Evolutionary conservation across 1,140 invertebrate genomes (phyloP).

Genomic region (Glossosoma conforme): DNA sequence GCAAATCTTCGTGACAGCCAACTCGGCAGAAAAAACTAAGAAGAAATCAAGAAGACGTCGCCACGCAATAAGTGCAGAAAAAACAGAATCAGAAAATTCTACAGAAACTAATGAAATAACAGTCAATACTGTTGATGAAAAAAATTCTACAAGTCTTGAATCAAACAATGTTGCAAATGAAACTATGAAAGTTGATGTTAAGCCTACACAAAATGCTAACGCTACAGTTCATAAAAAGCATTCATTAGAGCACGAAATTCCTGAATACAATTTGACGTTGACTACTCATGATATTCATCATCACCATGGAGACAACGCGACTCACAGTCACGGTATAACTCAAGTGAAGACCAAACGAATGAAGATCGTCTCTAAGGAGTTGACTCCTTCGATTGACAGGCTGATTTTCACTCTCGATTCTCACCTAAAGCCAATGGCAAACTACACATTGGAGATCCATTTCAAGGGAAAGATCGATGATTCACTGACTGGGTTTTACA

Average conservation of each 20-base stretch:
- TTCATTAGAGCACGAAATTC: slow-evolving; percentile 5
- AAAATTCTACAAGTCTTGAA: slow-evolving; percentile 1
- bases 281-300: neutral
- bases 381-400: slow-evolving; percentile 19
- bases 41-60: no score
- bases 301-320: slow-evolving; percentile 24
- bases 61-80: neutral
- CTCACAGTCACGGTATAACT: slow-evolving; percentile 29
- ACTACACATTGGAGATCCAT: slow-evolving; percentile 48
- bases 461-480: slow-evolving; percentile 54
- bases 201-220: neutral
- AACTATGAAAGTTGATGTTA: no score
- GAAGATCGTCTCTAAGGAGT: slow-evolving; percentile 20
- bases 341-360: slow-evolving; percentile 16
- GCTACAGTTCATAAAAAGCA: neutral
- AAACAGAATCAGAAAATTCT: neutral
- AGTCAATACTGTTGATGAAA: neutral
- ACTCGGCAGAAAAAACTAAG: neutral
- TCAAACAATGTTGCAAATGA: no score
- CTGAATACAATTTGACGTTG: slow-evolving; percentile 2
- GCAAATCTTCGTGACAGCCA: slow-evolving; percentile 33
- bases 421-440: slow-evolving; percentile 35
- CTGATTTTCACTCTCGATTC: slow-evolving; percentile 34
- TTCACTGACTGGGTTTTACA: slow-evolving; percentile 75
- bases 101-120: neutral